Base-by-base conservation (phyloP, 1,140 invertebrate genomes). In the Carposina sasakii region DNA sequence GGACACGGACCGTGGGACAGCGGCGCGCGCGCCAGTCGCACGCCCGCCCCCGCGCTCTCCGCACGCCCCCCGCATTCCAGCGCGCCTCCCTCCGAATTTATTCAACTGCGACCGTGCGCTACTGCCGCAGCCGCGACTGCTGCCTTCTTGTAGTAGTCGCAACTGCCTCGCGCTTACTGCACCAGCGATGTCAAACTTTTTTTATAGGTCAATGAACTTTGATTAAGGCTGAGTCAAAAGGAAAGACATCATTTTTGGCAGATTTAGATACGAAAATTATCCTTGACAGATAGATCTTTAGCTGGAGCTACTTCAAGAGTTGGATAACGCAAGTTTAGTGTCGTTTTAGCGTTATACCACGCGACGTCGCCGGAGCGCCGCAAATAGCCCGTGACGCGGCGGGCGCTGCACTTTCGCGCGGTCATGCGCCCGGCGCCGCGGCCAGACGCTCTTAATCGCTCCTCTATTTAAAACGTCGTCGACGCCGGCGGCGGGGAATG, bases 71-170 rank as follows among this genome's bases (percentile, higher is more conserved):
- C 71, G 78, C 78, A 76, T 76, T 77, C 78, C 78, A 75, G 67
- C 69, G 76, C 71, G 67, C 68, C 72, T 77, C 78, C 76, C 78
- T 81, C 76, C 76, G 75, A 76, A 78, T 77, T 78, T 78, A 79
- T 78, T 81, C 75, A 77, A 71, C 75, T 73, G 69, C 72, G 73
- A 72, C 66, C 63, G 64, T 44, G 54, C 42, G 37, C 46, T 51
- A 52, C 57, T 23, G 36, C 47, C 36, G 50, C 39, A 12, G 36
- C 47, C 15, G 42, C 49, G 50, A n/a, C n/a, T n/a, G n/a, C n/a
- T n/a, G n/a, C n/a, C n/a, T n/a, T n/a, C n/a, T n/a, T n/a, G n/a
- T n/a, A n/a, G n/a, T n/a, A 17, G 8, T 41, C 30, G 23, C 2
- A 24, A 31, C 45, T 43, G 30, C 20, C 33, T 37, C 28, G 21